Conservation (phyloP, 2,888 invertebrate genomes). For the Pristionchus fissidentatus region DNA sequence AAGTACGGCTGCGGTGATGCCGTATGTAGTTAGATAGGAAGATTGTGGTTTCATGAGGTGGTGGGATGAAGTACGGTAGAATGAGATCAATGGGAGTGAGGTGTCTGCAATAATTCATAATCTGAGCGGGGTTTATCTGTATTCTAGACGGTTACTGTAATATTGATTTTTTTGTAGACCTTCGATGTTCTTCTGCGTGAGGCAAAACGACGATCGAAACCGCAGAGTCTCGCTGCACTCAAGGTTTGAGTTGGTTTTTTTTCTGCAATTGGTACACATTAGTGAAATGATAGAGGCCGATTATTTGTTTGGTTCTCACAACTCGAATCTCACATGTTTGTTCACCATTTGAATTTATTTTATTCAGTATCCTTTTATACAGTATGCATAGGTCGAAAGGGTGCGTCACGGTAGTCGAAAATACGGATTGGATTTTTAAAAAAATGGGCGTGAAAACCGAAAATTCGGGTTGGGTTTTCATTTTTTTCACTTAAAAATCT, state of each 20-base stretch:
- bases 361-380: no score
- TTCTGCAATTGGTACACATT: neutral
- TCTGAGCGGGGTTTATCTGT: neutral
- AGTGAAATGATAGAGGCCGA: neutral
- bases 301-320: neutral
- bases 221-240: constrained; percentile 13
- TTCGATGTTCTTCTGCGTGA: constrained; percentile 31
- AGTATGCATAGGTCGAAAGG: no score
- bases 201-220: neutral
- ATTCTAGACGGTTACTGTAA: neutral
- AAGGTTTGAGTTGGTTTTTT: constrained; percentile 19
- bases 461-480: no score
- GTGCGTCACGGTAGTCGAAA: no score
- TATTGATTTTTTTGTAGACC: constrained; percentile 10
- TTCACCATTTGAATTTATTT: no score
- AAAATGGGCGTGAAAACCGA: no score
- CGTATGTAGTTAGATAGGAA: neutral
- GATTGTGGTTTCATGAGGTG: neutral
- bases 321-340: no score
- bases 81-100: neutral
- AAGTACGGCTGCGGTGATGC: neutral
- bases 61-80: neutral
- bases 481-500: no score
- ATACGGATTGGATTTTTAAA: no score
- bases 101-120: neutral